Conservation (phyloP, 2,113 vertebrate genomes). For the Proterorhinus semilunaris region DNA sequence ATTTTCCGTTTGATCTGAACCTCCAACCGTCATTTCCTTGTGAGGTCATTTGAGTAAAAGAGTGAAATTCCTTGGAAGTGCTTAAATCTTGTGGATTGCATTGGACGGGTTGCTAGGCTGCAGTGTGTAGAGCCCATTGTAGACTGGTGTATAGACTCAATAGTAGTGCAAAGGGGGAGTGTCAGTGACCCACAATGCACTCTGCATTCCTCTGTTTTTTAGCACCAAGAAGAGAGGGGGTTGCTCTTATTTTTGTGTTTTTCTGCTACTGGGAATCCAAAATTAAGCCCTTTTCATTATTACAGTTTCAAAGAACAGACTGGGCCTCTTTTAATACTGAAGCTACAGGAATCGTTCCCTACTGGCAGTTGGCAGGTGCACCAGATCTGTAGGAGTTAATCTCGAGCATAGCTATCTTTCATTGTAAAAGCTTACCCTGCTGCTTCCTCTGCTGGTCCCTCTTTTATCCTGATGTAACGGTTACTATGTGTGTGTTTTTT, state of each 20-base stretch:
- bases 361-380: constrained; percentile 20
- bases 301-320: constrained; percentile 24
- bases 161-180: constrained; percentile 46
- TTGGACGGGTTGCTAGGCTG: constrained; percentile 73
- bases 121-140: constrained; percentile 70
- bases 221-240: constrained; percentile 27
- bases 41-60: constrained; percentile 24
- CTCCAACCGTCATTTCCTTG: constrained; percentile 60
- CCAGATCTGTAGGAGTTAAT: constrained; percentile 5
- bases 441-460: constrained; percentile 10
- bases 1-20: constrained; percentile 37
- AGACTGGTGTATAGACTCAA: constrained; percentile 59
- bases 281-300: constrained; percentile 22
- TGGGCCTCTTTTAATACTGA: background rate
- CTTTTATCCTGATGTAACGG: background rate
- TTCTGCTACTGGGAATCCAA: constrained; percentile 33
- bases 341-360: constrained; percentile 16
- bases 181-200: constrained; percentile 58
- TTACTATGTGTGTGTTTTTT: background rate
- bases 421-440: constrained; percentile 2
- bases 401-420: constrained; percentile 4
- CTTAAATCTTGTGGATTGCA: constrained; percentile 67
- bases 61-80: constrained; percentile 60
- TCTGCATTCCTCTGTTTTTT: constrained; percentile 62
- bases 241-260: constrained; percentile 31